Evolutionary conservation across 2,113 vertebrate genomes (phyloP).

Genomic region (Ceuthmochares aereus): DNA sequence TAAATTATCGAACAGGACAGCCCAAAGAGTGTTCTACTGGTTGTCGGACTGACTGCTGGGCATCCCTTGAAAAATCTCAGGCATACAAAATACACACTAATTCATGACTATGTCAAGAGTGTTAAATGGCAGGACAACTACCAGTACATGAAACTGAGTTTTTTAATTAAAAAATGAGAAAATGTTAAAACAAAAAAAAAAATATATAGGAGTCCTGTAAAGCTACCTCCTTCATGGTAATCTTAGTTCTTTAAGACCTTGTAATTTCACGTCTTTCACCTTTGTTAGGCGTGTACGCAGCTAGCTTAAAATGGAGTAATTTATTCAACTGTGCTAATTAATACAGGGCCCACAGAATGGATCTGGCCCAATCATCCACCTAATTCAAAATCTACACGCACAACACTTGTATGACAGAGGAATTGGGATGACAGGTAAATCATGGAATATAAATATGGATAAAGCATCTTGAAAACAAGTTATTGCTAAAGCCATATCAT

Average conservation of each 20-base stretch:
- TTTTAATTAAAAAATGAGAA: background rate
- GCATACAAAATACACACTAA: background rate
- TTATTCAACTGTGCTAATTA: background rate
- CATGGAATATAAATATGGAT: background rate
- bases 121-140: background rate
- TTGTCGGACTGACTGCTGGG: background rate
- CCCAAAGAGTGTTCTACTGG: background rate
- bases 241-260: background rate
- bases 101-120: background rate
- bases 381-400: background rate
- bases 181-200: background rate
- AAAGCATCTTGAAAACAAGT: background rate
- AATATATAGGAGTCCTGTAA: background rate
- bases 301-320: background rate
- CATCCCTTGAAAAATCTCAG: background rate
- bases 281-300: background rate
- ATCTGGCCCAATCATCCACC: background rate
- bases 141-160: background rate
- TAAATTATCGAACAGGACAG: background rate
- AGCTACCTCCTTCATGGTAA: background rate
- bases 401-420: background rate
- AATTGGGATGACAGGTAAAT: background rate
- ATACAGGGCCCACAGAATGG: background rate
- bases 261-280: background rate
- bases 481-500: background rate